Evolutionary conservation across 2,888 invertebrate species (phyloP), one percentile per base, ranked within the genome.

Genomic region (Cistogaster globosa): DNA sequence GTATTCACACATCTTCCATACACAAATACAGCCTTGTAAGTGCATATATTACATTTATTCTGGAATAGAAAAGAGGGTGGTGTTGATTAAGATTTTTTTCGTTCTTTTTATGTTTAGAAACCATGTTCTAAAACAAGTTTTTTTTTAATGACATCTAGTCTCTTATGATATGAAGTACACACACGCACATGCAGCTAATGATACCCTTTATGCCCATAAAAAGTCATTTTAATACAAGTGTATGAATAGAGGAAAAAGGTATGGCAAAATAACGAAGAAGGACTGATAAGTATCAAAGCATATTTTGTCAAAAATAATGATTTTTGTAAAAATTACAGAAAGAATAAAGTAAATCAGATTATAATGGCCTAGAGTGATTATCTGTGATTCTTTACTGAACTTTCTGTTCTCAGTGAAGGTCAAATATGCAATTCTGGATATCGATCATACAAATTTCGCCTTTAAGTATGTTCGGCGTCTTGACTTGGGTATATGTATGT

Each of bases 121-220:
- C 65, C 60, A 80, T 79, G 75, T 80, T 87, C 58, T 65, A 75
- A 78, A 83, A 76, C 80, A 71, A 77, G 77, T 81, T 78, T 67
- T 78, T 65, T 79, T 69, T 80, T 77, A 79, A 84, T 79, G 79
- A 79, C 86, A 82, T 75, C 77, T 69, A 82, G 69, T 75, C 82
- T 82, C 69, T 78, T 76, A 67, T 85, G 78, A 69, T 57, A 62
- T 20, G 58, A 63, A 71, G 48, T n/a, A 48, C 48, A 69, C 7
- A n/a, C 12, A 38, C 32, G 26, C 26, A 36, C 36, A 16, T 9
- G 11, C 48, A 79, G 83, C 83, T 87, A 85, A 87, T 87, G 84
- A 84, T 86, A 86, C 87, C 87, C 87, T 85, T 83, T 82, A 77
- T 86, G 85, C 82, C 80, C 87, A 87, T 87, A 86, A 87, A 80